Conservation (phyloP, 1,140 invertebrate species). For the Zophobas atratus region DNA sequence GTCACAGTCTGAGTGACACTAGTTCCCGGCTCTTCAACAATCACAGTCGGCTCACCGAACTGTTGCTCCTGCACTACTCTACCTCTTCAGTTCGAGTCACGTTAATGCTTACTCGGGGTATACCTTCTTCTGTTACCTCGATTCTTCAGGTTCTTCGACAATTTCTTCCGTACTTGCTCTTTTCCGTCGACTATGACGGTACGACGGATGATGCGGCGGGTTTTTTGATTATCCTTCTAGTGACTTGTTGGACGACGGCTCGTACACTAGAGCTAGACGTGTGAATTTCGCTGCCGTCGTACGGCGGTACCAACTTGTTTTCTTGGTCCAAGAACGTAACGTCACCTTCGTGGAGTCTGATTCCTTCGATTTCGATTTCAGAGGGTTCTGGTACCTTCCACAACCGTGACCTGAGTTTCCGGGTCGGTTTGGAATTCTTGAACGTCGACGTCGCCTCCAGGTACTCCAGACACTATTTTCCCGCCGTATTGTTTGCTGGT, state of each 20-base stretch:
- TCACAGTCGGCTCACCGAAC: constrained; percentile 61
- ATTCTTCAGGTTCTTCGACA: constrained; percentile 87
- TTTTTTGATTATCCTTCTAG: constrained; percentile 81
- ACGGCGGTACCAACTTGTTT: constrained; percentile 66
- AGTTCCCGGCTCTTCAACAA: constrained; percentile 48
- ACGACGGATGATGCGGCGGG: constrained; percentile 80
- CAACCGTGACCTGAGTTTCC: constrained; percentile 69
- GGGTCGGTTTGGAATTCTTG: constrained; percentile 78
- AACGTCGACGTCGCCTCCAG: constrained; percentile 74
- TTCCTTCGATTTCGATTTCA: constrained; percentile 71
- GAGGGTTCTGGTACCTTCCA: constrained; percentile 70
- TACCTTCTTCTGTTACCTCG: constrained; percentile 82
- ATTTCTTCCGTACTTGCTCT: constrained; percentile 87
- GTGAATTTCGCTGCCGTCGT: constrained; percentile 62
- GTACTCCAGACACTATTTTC: constrained; percentile 73
- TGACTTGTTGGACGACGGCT: constrained; percentile 85
- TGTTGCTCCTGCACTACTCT: constrained; percentile 70
- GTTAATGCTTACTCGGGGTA: constrained; percentile 82
- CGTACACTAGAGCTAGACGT: constrained; percentile 76
- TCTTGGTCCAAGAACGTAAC: constrained; percentile 62
- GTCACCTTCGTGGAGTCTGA: constrained; percentile 72
- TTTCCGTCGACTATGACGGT: constrained; percentile 86
- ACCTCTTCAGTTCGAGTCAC: constrained; percentile 75
- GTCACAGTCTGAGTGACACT: constrained; percentile 56
- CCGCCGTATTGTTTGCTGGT: constrained; percentile 76